Conservation (phyloP, 2,113 vertebrate species). For the Syngnathus floridae region DNA sequence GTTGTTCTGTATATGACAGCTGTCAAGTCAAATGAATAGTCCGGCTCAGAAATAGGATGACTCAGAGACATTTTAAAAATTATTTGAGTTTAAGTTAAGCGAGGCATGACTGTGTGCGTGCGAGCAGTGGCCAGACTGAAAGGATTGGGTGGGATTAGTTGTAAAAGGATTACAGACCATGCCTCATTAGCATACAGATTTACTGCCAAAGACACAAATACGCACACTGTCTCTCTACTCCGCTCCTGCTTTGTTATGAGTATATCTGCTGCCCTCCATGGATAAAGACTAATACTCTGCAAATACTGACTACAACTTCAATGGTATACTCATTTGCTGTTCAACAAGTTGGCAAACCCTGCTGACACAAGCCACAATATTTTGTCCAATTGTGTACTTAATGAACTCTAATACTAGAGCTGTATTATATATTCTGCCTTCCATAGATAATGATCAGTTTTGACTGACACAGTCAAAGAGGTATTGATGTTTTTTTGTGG, state of each 20-base stretch:
- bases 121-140: constrained; percentile 53
- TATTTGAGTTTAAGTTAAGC: constrained; percentile 13
- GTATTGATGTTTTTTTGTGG: neutral
- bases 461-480: neutral
- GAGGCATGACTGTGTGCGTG: constrained; percentile 46
- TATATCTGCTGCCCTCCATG: constrained; percentile 5
- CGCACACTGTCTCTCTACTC: constrained; percentile 36
- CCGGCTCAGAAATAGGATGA: neutral
- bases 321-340: constrained; percentile 23
- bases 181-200: constrained; percentile 71
- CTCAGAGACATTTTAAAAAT: constrained; percentile 7
- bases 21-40: neutral
- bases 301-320: constrained; percentile 7
- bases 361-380: neutral
- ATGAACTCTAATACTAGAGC: neutral
- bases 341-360: constrained; percentile 10
- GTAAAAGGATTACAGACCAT: constrained; percentile 68
- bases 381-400: neutral
- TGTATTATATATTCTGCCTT: neutral
- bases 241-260: constrained; percentile 25
- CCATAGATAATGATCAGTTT: neutral
- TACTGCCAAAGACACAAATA: constrained; percentile 63
- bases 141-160: constrained; percentile 65
- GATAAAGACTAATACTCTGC: constrained; percentile 20
- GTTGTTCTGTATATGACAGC: neutral